Percentiles rank a stretch among this genome's conserved stretches.
Evolutionary conservation across 1,140 invertebrate genomes (phyloP).

Genomic region (Homalodisca vitripennis): DNA sequence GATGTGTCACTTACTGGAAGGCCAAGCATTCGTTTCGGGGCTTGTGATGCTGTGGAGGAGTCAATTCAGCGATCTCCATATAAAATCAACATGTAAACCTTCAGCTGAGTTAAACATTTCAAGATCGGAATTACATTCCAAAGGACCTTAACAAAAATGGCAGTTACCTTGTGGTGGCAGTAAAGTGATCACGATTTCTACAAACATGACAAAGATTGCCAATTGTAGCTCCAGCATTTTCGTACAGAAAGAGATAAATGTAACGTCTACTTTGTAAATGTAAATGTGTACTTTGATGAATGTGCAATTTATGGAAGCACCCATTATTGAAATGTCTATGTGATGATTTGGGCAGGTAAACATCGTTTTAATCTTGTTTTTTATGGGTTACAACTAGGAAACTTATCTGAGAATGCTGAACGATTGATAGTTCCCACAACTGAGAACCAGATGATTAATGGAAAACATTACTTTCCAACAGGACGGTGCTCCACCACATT

Average conservation of each 20-base stretch:
- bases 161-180: not conserved
- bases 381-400: not conserved
- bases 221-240: too few relatives aligned
- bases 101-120: not conserved
- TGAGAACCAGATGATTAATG: too few relatives aligned
- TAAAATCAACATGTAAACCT: not conserved
- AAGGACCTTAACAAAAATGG: not conserved
- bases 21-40: not conserved
- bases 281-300: not conserved
- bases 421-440: not conserved
- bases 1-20: not conserved
- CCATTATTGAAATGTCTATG: not conserved
- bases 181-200: too few relatives aligned
- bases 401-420: not conserved
- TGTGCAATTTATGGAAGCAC: not conserved
- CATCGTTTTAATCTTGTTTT: not conserved
- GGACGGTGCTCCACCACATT: too few relatives aligned
- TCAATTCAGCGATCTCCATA: not conserved
- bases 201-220: too few relatives aligned
- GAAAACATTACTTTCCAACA: too few relatives aligned
- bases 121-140: too few relatives aligned
- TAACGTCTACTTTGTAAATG: too few relatives aligned
- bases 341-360: too few relatives aligned
- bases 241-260: too few relatives aligned
- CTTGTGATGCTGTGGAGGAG: conserved; percentile 8